phyloP scores from a whole-genome alignment of 2,797 vertebrate species.

The Coregonus sp. region DNA sequence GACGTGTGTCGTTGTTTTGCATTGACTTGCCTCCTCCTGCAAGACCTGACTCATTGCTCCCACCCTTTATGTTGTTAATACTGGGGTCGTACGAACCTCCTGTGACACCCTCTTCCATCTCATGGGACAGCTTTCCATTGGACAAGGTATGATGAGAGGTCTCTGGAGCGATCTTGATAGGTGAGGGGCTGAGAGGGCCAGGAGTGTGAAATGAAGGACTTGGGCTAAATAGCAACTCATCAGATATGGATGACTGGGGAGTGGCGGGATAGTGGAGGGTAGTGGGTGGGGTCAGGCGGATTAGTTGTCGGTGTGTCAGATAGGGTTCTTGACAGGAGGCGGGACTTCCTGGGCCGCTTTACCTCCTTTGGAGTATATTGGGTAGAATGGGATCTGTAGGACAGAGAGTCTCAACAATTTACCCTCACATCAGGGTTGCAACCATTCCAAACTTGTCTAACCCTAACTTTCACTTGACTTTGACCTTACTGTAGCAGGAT shows the following conservation, averaged over 20 bases:
- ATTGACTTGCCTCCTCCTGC: slow-evolving; percentile 4
- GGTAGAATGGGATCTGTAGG: slow-evolving; percentile 57
- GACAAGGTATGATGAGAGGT: slow-evolving; percentile 30
- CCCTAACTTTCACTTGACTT: not conserved
- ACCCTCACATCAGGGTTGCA: not conserved
- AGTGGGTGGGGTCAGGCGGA: slow-evolving; percentile 30
- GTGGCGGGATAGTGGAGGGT: slow-evolving; percentile 42
- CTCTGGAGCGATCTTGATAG: slow-evolving; percentile 14
- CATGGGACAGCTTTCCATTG: slow-evolving; percentile 39
- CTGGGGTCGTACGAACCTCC: slow-evolving; percentile 39
- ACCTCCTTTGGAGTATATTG: slow-evolving; percentile 54
- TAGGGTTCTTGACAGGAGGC: slow-evolving; percentile 77
- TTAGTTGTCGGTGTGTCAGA: slow-evolving; percentile 68
- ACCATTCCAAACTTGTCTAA: not conserved
- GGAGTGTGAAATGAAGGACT: slow-evolving; percentile 24
- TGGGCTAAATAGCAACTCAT: slow-evolving; percentile 47
- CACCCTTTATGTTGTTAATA: slow-evolving; percentile 29
- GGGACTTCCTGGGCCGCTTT: slow-evolving; percentile 58
- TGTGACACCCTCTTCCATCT: slow-evolving; percentile 38
- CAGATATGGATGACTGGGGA: slow-evolving; percentile 47
- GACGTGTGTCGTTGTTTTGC: slow-evolving; percentile 22
- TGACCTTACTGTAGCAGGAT: not conserved
- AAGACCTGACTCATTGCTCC: slow-evolving; percentile 18
- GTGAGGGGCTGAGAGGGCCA: slow-evolving; percentile 5
- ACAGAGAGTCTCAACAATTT: not conserved